These are phyloP conservation scores for Atta texana DNA, from an alignment of 1,140 invertebrate genomes.

Conservation along the genomic window DNA sequence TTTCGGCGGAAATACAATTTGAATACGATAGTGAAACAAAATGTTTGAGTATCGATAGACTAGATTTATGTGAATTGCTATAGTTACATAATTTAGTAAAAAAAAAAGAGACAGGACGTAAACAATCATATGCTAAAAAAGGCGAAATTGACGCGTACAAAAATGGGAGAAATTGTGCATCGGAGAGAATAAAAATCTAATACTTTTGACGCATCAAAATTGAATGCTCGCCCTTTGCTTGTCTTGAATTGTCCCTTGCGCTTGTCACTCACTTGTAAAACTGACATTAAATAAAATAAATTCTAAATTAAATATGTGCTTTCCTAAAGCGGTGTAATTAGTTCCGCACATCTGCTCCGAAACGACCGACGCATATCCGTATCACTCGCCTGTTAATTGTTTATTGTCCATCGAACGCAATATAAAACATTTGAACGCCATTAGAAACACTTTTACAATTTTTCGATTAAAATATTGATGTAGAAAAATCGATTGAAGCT, in stretches of 20 bases:
- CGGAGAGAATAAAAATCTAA: conserved; percentile 33
- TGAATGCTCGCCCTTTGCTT: conserved; percentile 32
- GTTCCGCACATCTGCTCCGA: conserved; percentile 24
- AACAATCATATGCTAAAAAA: not conserved
- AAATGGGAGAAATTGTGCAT: not conserved
- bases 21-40: conserved; percentile 72
- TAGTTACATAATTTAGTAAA: conserved; percentile 38
- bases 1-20: conserved; percentile 65
- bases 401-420: not conserved
- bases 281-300: conserved; percentile 49
- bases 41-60: not conserved
- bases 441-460: not conserved
- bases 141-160: too few species aligned
- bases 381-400: conserved; percentile 2
- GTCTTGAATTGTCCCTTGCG: not conserved
- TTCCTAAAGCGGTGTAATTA: not conserved
- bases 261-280: conserved; percentile 31
- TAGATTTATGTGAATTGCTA: conserved; percentile 1
- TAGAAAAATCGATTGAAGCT: not conserved
- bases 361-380: not conserved
- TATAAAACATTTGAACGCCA: not conserved
- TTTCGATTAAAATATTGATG: not conserved
- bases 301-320: not conserved
- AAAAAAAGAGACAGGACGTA: not conserved
- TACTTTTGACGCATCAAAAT: conserved; percentile 50